Evolutionary conservation across 2,888 invertebrate genomes (phyloP).

Genomic region (Drosophila bunnanda): DNA sequence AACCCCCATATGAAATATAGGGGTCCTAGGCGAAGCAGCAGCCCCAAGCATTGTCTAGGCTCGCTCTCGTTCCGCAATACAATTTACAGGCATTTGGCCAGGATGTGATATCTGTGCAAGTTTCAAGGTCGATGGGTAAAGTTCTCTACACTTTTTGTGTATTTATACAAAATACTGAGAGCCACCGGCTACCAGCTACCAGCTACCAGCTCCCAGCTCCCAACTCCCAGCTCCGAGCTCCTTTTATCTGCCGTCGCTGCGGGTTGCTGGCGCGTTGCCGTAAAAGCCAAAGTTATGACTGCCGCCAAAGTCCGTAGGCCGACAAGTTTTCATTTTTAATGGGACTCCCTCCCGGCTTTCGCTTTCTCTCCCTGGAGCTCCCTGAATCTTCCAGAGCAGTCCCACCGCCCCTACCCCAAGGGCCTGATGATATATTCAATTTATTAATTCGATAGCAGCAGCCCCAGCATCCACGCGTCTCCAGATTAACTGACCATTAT

Average conservation of each 20-base stretch:
- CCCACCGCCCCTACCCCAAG: background rate
- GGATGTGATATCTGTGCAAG: slow-evolving; percentile 28
- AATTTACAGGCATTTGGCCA: slow-evolving; percentile 10
- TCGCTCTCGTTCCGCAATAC: slow-evolving; percentile 11
- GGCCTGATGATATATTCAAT: slow-evolving; percentile 29
- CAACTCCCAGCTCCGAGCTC: background rate
- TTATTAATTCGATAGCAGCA: slow-evolving; percentile 21
- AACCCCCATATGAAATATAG: slow-evolving; percentile 59
- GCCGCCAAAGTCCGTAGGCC: slow-evolving; percentile 32
- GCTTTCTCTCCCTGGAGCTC: background rate
- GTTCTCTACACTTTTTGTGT: slow-evolving; percentile 35
- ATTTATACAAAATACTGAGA: slow-evolving; percentile 3
- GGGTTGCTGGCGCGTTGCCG: slow-evolving; percentile 31
- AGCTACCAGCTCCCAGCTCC: too few species aligned
- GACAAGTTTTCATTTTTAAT: slow-evolving; percentile 34
- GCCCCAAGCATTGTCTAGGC: slow-evolving; percentile 21
- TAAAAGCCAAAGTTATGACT: slow-evolving; percentile 34
- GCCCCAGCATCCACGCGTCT: slow-evolving; percentile 4
- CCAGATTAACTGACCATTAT: slow-evolving; percentile 16
- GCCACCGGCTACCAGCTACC: background rate
- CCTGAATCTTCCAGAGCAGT: background rate
- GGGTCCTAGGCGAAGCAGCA: slow-evolving; percentile 4
- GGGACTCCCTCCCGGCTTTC: slow-evolving; percentile 3
- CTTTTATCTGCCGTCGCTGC: slow-evolving; percentile 39
- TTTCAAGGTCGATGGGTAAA: slow-evolving; percentile 71